phyloP scores from a whole-genome alignment of 2,113 vertebrate species.

The Gobio gobio region DNA sequence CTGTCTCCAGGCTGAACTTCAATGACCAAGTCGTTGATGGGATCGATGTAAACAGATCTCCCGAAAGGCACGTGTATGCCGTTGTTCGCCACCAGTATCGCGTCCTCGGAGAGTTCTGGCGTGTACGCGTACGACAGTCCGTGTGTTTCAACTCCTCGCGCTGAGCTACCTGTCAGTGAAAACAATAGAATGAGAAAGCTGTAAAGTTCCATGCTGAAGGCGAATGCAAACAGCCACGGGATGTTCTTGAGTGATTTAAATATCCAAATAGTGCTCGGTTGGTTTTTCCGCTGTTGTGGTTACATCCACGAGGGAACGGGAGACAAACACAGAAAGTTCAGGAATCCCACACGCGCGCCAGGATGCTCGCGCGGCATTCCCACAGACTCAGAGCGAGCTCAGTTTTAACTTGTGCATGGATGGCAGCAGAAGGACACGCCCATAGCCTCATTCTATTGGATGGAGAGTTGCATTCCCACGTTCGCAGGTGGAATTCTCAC shows the following conservation, averaged over 20 bases:
- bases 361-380: slow-evolving; percentile 62
- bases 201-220: slow-evolving; percentile 61
- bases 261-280: background rate
- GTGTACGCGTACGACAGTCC: slow-evolving; percentile 76
- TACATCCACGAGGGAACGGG: slow-evolving; percentile 53
- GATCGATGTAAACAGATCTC: slow-evolving; percentile 88
- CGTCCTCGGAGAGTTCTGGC: slow-evolving; percentile 77
- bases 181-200: slow-evolving; percentile 68
- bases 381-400: slow-evolving; percentile 62
- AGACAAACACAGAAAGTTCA: slow-evolving; percentile 51
- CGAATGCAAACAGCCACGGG: slow-evolving; percentile 14
- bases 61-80: slow-evolving; percentile 90
- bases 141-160: slow-evolving; percentile 64
- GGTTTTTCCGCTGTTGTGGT: background rate
- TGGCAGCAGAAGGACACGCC: slow-evolving; percentile 63
- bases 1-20: slow-evolving; percentile 90
- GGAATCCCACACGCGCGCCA: slow-evolving; percentile 50
- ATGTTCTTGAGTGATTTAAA: background rate
- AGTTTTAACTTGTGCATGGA: slow-evolving; percentile 77
- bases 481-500: background rate
- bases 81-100: slow-evolving; percentile 87
- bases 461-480: background rate
- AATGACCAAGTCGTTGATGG: slow-evolving; percentile 87
- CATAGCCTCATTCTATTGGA: slow-evolving; percentile 70
- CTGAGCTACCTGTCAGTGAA: slow-evolving; percentile 63